These are phyloP conservation scores for Mycogona germanica DNA, from an alignment of 2,888 invertebrate species.

Conservation along the genomic window DNA sequence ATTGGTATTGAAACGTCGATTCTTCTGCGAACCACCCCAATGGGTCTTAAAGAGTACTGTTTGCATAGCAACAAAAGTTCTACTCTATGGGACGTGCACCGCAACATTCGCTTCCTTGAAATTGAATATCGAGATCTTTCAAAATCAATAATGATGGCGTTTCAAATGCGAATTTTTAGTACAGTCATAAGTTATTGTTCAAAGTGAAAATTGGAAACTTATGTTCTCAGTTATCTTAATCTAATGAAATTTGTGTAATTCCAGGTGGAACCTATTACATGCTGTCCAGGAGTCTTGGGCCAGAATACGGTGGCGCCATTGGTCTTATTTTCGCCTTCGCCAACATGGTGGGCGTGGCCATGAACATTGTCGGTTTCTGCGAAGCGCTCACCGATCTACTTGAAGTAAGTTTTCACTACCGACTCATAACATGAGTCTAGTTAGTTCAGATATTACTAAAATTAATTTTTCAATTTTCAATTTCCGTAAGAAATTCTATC, in stretches of 20 bases:
- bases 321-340: constrained; percentile 49
- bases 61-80: no score
- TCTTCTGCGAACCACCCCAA: no score
- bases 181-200: no score
- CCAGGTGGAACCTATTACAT: constrained; percentile 34
- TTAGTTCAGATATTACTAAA: not conserved
- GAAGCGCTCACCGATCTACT: constrained; percentile 28
- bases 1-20: no score
- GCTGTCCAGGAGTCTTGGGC: constrained; percentile 35
- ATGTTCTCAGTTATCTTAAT: no score
- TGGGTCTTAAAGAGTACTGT: no score
- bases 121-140: no score
- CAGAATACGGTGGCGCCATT: constrained; percentile 49
- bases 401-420: constrained; percentile 1
- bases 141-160: no score
- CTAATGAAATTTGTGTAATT: constrained; percentile 3
- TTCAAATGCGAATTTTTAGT: no score
- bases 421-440: not conserved
- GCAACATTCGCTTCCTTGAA: no score
- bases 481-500: not conserved
- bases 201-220: no score
- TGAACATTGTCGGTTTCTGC: constrained; percentile 48
- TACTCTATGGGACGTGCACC: no score
- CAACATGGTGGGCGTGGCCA: constrained; percentile 45
- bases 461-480: not conserved